Evolutionary conservation across 1,140 invertebrate species (phyloP), one percentile per base, ranked within the genome.

Genomic region (Potamilus streckersoni): DNA sequence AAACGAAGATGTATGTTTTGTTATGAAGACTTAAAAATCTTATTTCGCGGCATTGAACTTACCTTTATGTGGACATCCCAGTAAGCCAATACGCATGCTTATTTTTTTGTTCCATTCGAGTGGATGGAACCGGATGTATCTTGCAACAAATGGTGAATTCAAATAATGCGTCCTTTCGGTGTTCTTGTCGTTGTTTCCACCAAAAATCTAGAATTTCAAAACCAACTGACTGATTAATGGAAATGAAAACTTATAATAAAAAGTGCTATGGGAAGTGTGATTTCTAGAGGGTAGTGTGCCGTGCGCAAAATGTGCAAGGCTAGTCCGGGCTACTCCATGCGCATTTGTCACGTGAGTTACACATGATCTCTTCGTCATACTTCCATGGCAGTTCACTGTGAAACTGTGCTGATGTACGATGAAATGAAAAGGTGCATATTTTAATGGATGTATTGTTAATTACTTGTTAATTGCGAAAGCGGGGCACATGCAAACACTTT

Each of bases 131-230:
- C 92, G 86, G 8, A 92, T 87, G 80, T 85, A 92, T 31, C 92
- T 81, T 11, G 91, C 91, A 12, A 90, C 89, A 82, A 93, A 92
- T 1, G 92, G 92, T 14, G 89, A 86, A 83, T 92, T 92, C 31
- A 93, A 85, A 81, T 92, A 92, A 80, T 93, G 92, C 20, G 89
- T 85, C 60, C 92, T 78, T 79, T 91, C 90, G 15, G 91, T 91
- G 60, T 89, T 83, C 73, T 91, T 92, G 83, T 93, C 92, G 82
- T 90, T 90, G 81, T 93, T 93, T 5, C 91, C 92, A 8, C 91
- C 91, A 83, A 93, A 93, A 74, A 91, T 86, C 92, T 92, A 77
- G 38, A 49, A 49, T 49, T 49, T 49, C 63, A 77, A 77, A 61
- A 15, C 16, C 38, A 49, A 49, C 38, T 49, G 38, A 49, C 38